Base-by-base conservation (phyloP, 2,797 vertebrate species). In the Labroides dimidiatus region DNA sequence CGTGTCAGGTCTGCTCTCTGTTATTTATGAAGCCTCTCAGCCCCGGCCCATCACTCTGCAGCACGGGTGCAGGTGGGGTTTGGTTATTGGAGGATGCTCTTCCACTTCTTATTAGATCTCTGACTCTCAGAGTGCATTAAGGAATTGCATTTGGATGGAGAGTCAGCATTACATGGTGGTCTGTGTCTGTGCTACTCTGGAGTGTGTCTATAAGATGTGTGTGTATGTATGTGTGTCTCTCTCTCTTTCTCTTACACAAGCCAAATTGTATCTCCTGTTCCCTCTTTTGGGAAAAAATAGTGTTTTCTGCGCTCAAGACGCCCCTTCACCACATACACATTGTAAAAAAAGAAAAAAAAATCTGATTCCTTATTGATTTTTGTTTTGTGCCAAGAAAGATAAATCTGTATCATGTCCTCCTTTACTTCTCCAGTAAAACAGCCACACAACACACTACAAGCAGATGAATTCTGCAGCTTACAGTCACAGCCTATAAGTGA, bases 21-120 rank as follows among this genome's bases (percentile, higher is more conserved):
- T 92, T 90, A 92, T 93, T 91, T 91, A 91, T 92, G 88, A 91
- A 80, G 87, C 75, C 84, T 90, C 81, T 71, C 64, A 47, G 86
- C 77, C 84, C 68, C 77, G 75, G 68, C 76, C 83, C 47, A 23
- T 80, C 80, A n/a, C 82, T 87, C 86, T 82, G 89, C 89, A 79
- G 83, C 85, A 83, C 60, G 67, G 87, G 89, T 84, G 88, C 88
- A 89, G 91, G 86, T 88, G 92, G 87, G 85, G 84, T 90, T 93
- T 92, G 89, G 92, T 92, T 92, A 92, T 88, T 89, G 90, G 91
- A 49, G 90, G 89, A 87, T 89, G 89, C 85, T 88, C 87, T 86
- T 91, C 89, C 87, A 88, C 80, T 82, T 87, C 85, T 92, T 91
- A 94, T 94, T 93, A 93, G 91, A 93, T 92, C 90, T 92, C 76